A percentile compares a stretch with the other conserved stretches of the same genome.
These are phyloP conservation scores for Spatula versicolor DNA, from an alignment of 2,797 vertebrate species.

Conservation along the genomic window DNA sequence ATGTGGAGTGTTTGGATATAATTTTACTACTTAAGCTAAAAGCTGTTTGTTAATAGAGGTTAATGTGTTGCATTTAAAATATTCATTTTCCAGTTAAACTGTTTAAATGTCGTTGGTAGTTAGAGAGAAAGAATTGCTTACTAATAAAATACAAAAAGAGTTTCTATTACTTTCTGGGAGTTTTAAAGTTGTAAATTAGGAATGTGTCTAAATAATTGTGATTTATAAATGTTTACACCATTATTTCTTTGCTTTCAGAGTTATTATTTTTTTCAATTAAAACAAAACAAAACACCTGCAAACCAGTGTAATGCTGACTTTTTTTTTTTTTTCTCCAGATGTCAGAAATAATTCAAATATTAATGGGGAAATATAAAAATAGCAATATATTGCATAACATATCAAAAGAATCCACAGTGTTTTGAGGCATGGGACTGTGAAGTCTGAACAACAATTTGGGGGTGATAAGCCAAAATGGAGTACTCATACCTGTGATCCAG, in stretches of 20 bases:
- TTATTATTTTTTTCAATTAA: not conserved
- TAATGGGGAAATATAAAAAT: not conserved
- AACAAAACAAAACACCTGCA: not conserved
- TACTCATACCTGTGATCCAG: not conserved
- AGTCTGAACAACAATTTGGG: not conserved
- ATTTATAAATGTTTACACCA: not conserved
- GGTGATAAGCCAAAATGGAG: not conserved
- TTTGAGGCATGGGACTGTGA: not conserved
- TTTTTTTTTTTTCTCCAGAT: not conserved
- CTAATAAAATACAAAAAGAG: not conserved
- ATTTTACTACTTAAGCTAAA: not conserved
- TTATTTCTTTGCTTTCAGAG: not conserved
- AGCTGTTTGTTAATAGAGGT: not conserved
- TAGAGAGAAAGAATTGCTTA: not conserved
- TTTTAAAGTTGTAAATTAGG: not conserved
- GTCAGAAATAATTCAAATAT: not conserved
- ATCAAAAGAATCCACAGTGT: not conserved
- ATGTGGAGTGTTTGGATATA: not conserved
- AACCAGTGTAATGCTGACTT: not conserved
- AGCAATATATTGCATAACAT: not conserved
- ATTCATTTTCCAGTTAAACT: not conserved
- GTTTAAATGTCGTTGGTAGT: not conserved
- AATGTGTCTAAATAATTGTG: not conserved
- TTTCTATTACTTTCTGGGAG: not conserved
- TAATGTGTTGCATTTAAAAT: not conserved